Base-by-base conservation (phyloP, 2,113 vertebrate species). In the Salvelinus fontinalis region DNA sequence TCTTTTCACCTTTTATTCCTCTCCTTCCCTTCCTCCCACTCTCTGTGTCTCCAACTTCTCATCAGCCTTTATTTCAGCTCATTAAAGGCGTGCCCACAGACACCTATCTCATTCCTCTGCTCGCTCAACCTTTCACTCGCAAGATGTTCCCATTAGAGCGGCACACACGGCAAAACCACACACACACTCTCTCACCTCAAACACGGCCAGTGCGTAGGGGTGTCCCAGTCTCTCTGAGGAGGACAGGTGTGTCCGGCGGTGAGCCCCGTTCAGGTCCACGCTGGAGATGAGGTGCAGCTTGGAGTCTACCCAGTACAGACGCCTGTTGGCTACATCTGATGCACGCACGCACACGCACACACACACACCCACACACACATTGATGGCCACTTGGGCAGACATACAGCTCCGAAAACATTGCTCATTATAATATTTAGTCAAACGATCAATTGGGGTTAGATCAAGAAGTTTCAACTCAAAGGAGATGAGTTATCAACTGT, bases 251-350 rank as follows among this genome's bases (percentile, higher is more conserved):
- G 95, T 94, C 85, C 96, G 95, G 76, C 97, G 95, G 87, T 97
- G 96, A 79, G 93, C 92, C 31, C 97, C 98, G 0, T 88, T 98
- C 91, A 97, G 94, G 90, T 98, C 96, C 82, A 99, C 94, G 70
- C 97, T 98, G 86, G 96, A 97, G 65, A 99, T 94, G 7, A 95
- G 93, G 86, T 98, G 97, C 74, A 98, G 89, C 88, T 99, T 99
- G 49, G 98, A 98, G 84, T 99, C 98, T 71, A 99, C 97, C 98
- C 98, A 99, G 90, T 98, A 99, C n/a, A 99, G 88, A 75, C 97
- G 97, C 77, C 94, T 95, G 89, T 93, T 97, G 86, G 96, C 93
- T 79, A 99, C 87, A 85, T 99, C 98, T 99, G 93, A 75, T 16
- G 76, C 73, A 67, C 3, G 73, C 85, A 91, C 87, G 80, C 77